Base-by-base conservation (phyloP, 1,140 invertebrate species). In the Brachionus paranguensis region DNA sequence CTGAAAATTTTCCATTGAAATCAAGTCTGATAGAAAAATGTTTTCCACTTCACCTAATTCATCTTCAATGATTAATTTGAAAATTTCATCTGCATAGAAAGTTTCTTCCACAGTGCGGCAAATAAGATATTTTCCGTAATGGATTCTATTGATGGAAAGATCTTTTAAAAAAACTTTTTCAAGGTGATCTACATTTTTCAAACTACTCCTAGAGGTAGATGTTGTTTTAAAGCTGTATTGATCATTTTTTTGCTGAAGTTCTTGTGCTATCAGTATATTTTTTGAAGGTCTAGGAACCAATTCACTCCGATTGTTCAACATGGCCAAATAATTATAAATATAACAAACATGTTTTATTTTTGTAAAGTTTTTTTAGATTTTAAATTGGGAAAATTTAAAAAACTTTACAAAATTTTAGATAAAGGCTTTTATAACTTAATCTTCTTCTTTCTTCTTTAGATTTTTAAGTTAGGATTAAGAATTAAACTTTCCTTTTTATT, bases 101-200 rank as follows among this genome's bases (percentile, higher is more conserved):
- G 72, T n/a, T 11, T 47, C 72, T 12, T 47, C 41, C 7, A 76
- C 27, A 8, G 14, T 24, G 5, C 72, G 41, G 17, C 72, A 76
- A 24, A 76, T 17, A 3, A 76, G 14, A 50, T 50, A 76, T 76
- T 76, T 76, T 5, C 72, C 72, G 3, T 11, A 76, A 47, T 76
- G 41, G 12, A 76, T 10, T 24, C 24, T 17, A 50, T 76, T 76
- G 17, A 27, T 17, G 10, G 6, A 10, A 20, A 76, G 17, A 3
- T 76, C 72, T 76, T 76, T 47, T 12, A 76, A n/a, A 24, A 10
- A 27, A 24, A 76, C 53, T 76, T 76, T 47, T 11, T 76, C 72
- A 43, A 76, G 45, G 20, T 76, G 6, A 11, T 29, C 14, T 12
- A 47, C 24, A 47, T 47, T 17, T 37, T 76, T 76, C 8, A 47